Evolutionary conservation across 2,797 vertebrate genomes (phyloP).

Genomic region (Cossypha polioptera): DNA sequence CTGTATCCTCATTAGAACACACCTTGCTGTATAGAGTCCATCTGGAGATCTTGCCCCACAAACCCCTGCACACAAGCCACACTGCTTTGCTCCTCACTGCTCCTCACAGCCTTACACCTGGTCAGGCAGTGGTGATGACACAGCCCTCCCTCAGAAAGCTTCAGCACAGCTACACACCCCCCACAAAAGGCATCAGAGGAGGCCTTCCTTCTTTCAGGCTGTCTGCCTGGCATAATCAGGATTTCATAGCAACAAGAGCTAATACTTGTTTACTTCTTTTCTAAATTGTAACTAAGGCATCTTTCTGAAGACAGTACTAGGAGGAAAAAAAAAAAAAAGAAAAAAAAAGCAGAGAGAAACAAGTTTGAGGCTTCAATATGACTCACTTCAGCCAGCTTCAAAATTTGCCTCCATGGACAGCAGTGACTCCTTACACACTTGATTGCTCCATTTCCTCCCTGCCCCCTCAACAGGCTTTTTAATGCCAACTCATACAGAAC

Average conservation of each 20-base stretch:
- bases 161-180: neutral
- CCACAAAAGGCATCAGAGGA: fast-evolving
- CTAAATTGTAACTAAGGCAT: neutral
- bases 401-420: neutral
- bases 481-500: constrained; percentile 14
- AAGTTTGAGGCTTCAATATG: neutral
- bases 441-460: constrained; percentile 60
- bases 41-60: neutral
- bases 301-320: neutral
- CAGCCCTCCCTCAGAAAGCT: neutral
- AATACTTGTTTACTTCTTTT: neutral
- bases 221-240: neutral
- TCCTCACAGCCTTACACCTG: neutral
- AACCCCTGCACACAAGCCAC: neutral
- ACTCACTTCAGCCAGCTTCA: constrained; percentile 25
- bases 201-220: neutral
- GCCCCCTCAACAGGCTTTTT: neutral
- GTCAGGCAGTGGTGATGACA: neutral
- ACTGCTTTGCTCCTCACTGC: neutral
- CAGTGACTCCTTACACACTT: constrained; percentile 46
- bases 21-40: neutral
- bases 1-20: neutral
- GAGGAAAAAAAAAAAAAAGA: neutral
- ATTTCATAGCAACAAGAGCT: neutral
- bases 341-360: neutral